Percentiles rank a stretch among this genome's conserved stretches.
These are phyloP conservation scores for Macrophya alboannulata DNA, from an alignment of 2,888 invertebrate species.

Conservation along the genomic window DNA sequence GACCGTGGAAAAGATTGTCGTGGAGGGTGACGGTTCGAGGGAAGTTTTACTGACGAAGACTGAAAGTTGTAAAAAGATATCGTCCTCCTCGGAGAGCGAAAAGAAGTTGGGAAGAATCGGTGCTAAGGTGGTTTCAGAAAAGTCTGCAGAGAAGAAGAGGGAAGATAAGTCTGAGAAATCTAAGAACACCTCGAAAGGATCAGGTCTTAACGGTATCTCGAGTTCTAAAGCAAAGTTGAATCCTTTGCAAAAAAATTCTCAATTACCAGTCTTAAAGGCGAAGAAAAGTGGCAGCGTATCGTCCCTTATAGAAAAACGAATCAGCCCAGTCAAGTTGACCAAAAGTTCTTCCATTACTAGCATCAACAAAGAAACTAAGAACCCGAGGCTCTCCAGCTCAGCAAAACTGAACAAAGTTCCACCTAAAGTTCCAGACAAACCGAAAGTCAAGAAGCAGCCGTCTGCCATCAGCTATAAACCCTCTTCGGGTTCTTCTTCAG, in stretches of 20 bases:
- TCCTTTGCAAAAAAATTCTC: slow-evolving; percentile 29
- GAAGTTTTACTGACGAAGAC: slow-evolving; percentile 68
- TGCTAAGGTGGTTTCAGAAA: slow-evolving; percentile 32
- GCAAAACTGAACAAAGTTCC: slow-evolving; percentile 62
- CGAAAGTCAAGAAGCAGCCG: slow-evolving; percentile 56
- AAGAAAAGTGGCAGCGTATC: slow-evolving; percentile 59
- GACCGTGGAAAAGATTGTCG: slow-evolving; percentile 70
- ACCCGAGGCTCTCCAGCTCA: slow-evolving; percentile 47
- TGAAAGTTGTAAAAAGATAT: slow-evolving; percentile 65
- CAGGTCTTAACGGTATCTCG: slow-evolving; percentile 7
- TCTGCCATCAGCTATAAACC: slow-evolving; percentile 6
- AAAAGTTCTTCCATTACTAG: slow-evolving; percentile 67
- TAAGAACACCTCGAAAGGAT: slow-evolving; percentile 57
- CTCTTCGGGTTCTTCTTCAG: slow-evolving; percentile 19
- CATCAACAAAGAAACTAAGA: slow-evolving; percentile 59
- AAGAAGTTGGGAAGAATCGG: slow-evolving; percentile 26
- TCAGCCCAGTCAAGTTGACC: slow-evolving; percentile 66
- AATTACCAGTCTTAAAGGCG: slow-evolving; percentile 59
- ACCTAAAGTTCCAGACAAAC: slow-evolving; percentile 65
- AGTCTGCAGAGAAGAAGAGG: background rate
- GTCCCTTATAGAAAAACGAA: slow-evolving; percentile 61
- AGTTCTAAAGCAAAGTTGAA: slow-evolving; percentile 35
- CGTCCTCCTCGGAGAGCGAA: slow-evolving; percentile 41
- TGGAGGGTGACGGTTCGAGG: slow-evolving; percentile 66
- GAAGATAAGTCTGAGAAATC: slow-evolving; percentile 31